Evolutionary conservation across 1,140 invertebrate genomes (phyloP).

Genomic region (Orchesella cincta): DNA sequence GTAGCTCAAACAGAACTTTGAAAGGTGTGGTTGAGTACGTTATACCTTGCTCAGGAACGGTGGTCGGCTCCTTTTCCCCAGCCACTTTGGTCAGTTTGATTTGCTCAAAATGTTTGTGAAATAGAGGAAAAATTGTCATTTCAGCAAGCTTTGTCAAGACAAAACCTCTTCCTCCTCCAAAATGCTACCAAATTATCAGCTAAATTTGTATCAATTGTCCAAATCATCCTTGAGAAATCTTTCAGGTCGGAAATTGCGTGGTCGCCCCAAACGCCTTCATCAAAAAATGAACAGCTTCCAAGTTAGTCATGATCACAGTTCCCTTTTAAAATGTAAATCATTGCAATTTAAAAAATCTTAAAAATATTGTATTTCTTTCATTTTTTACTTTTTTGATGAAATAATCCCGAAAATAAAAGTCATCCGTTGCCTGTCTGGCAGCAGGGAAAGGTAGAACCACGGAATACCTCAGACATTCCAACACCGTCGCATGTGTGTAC

Average conservation of each 20-base stretch:
- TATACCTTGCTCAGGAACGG: neutral
- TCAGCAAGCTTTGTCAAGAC: neutral
- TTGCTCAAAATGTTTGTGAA: slow-evolving; percentile 19
- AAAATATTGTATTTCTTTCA: no score
- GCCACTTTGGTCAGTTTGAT: slow-evolving; percentile 3
- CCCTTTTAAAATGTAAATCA: no score
- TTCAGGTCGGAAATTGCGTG: no score
- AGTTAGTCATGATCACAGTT: no score
- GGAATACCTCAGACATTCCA: slow-evolving; percentile 75
- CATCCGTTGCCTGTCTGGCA: slow-evolving; percentile 66
- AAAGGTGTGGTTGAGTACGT: neutral
- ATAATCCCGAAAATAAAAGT: slow-evolving; percentile 70
- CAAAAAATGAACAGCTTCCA: no score
- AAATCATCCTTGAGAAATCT: no score
- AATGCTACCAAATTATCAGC: no score
- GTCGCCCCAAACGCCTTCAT: no score
- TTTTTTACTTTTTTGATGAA: slow-evolving; percentile 76
- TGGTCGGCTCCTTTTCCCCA: neutral
- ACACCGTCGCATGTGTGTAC: slow-evolving; percentile 73
- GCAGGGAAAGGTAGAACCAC: slow-evolving; percentile 72
- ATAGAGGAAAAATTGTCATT: slow-evolving; percentile 36
- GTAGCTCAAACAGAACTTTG: no score
- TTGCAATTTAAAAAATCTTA: no score
- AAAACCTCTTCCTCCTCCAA: slow-evolving; percentile 33
- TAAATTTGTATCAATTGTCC: no score